Percentiles rank a stretch among this genome's conserved stretches.
Conservation (phyloP, 2,113 vertebrate species). For the Misgurnus mizolepis region DNA sequence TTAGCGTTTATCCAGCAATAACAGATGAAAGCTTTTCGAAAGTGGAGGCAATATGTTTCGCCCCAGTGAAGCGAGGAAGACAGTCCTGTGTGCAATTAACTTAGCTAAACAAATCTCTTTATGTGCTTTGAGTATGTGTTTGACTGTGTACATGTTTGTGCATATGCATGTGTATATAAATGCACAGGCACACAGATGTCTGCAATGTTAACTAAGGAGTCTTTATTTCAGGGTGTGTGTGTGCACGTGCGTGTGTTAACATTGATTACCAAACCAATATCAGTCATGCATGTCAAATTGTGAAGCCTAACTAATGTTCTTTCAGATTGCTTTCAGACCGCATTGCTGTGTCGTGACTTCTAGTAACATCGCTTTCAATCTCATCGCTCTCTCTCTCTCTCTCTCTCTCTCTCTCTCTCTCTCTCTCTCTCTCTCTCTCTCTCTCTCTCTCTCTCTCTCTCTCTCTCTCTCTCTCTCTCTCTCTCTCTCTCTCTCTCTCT, state of each 20-base stretch:
- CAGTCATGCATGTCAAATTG: slow-evolving; percentile 27
- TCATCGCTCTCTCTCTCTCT: neutral
- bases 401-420: too few relatives aligned
- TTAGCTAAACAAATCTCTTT: slow-evolving; percentile 61
- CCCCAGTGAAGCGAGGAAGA: slow-evolving; percentile 71
- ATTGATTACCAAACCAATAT: slow-evolving; percentile 21
- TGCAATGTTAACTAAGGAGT: neutral
- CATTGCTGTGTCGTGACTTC: slow-evolving; percentile 54
- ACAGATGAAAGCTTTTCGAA: slow-evolving; percentile 67
- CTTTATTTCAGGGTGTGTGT: neutral
- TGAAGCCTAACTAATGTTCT: slow-evolving; percentile 35
- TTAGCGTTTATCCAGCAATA: slow-evolving; percentile 61
- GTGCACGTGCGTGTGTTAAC: neutral
- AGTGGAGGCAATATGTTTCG: slow-evolving; percentile 69
- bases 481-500: too few relatives aligned
- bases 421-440: neutral
- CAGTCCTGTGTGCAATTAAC: slow-evolving; percentile 70
- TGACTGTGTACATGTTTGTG: neutral
- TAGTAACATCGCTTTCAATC: neutral
- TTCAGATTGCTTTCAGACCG: slow-evolving; percentile 31
- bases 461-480: too few relatives aligned
- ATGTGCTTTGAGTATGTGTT: slow-evolving; percentile 16
- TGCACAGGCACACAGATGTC: neutral
- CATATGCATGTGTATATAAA: slow-evolving; percentile 2
- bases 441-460: too few relatives aligned